Conservation (phyloP, 2,113 vertebrate genomes). For the Sinocyclocheilus grahami region DNA sequence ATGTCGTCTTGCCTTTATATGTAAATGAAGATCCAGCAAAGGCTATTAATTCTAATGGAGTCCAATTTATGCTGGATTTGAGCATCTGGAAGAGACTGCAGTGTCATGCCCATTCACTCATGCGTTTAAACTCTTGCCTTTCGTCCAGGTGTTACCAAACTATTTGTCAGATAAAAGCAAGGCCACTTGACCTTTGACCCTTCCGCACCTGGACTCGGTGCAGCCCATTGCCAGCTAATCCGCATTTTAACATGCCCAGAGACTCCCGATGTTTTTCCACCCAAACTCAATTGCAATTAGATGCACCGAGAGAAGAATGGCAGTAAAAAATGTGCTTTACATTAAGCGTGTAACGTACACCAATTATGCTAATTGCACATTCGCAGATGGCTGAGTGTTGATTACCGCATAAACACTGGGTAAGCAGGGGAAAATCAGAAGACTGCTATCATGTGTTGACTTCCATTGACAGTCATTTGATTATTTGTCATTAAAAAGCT, state of each 20-base stretch:
- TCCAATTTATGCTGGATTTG: constrained; percentile 75
- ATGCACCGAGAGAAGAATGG: constrained; percentile 69
- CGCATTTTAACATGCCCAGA: constrained; percentile 56
- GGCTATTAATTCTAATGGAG: constrained; percentile 79
- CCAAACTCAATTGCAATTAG: constrained; percentile 62
- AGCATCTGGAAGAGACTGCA: constrained; percentile 77
- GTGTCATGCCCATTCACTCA: constrained; percentile 64
- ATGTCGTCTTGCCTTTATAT: constrained; percentile 69
- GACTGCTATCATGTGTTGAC: constrained; percentile 69
- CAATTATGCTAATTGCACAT: constrained; percentile 78
- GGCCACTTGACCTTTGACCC: constrained; percentile 72
- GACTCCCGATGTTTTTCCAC: constrained; percentile 40
- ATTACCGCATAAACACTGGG: constrained; percentile 74
- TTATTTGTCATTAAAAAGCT: constrained; percentile 58
- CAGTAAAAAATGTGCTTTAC: constrained; percentile 71
- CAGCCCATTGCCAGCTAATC: constrained; percentile 56
- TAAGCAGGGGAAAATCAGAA: constrained; percentile 67
- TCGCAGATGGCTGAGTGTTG: constrained; percentile 80
- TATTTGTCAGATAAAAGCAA: constrained; percentile 69
- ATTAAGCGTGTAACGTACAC: constrained; percentile 78
- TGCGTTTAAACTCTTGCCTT: constrained; percentile 57
- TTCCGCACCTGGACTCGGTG: constrained; percentile 72
- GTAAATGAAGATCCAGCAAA: constrained; percentile 70
- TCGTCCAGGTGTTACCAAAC: constrained; percentile 74
- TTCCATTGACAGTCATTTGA: constrained; percentile 68